A percentile compares a stretch with the other conserved stretches of the same genome.
These are phyloP conservation scores for Penaeus monodon DNA, from an alignment of 2,888 invertebrate genomes.

Conservation along the genomic window DNA sequence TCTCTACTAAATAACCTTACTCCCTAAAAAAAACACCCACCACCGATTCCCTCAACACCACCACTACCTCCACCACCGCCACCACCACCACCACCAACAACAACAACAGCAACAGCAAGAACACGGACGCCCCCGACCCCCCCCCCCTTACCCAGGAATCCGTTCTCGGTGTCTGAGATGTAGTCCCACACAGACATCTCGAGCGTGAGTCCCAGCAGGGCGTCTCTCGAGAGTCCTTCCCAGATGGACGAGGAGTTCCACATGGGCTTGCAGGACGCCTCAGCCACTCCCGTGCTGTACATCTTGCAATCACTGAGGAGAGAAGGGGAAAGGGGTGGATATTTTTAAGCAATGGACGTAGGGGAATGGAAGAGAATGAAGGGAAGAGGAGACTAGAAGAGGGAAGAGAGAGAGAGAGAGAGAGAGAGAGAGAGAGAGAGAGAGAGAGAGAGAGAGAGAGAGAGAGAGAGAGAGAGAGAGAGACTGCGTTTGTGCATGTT, in stretches of 20 bases:
- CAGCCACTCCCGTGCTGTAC: constrained; percentile 81
- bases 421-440: too few species aligned
- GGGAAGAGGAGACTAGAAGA: background rate
- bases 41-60: too few species aligned
- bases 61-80: too few species aligned
- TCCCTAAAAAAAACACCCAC: too few species aligned
- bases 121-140: too few species aligned
- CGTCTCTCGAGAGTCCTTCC: constrained; percentile 82
- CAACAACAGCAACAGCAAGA: too few species aligned
- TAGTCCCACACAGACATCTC: constrained; percentile 92
- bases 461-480: too few species aligned
- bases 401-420: too few species aligned
- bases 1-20: background rate
- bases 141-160: constrained; percentile 77
- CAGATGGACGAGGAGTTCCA: constrained; percentile 93
- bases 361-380: background rate
- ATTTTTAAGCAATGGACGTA: too few species aligned
- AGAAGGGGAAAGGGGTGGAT: background rate
- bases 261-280: constrained; percentile 87
- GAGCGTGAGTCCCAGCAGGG: constrained; percentile 83
- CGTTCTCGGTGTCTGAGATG: constrained; percentile 84
- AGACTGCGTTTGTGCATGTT: too few species aligned
- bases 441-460: too few species aligned
- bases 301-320: constrained; percentile 62
- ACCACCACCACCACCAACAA: too few species aligned